These are phyloP conservation scores for Eupelmus urozonus DNA, from an alignment of 2,888 invertebrate genomes.

Conservation along the genomic window DNA sequence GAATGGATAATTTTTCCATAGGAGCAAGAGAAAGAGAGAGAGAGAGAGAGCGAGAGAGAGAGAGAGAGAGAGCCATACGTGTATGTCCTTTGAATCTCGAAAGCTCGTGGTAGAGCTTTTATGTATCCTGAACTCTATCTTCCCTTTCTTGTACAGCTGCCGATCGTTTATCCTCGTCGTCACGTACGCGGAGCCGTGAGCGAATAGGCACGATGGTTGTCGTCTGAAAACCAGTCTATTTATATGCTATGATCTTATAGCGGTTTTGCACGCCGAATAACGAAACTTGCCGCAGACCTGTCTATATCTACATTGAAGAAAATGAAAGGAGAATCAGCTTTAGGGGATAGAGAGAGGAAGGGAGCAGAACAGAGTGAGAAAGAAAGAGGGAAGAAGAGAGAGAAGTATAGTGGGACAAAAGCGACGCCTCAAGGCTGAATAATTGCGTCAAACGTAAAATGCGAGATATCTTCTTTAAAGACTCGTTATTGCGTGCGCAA, in stretches of 20 bases:
- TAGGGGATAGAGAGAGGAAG: not conserved
- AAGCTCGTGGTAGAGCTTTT: constrained; percentile 59
- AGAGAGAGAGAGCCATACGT: constrained; percentile 57
- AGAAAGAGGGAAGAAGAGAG: not conserved
- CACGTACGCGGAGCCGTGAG: constrained; percentile 63
- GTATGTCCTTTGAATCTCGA: constrained; percentile 68
- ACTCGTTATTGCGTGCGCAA: constrained; percentile 20
- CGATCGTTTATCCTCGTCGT: constrained; percentile 67
- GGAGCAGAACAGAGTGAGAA: not conserved
- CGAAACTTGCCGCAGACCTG: constrained; percentile 18
- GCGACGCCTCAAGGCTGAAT: constrained; percentile 5
- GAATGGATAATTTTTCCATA: constrained; percentile 73
- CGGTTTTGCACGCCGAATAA: constrained; percentile 34
- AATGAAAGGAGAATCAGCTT: not conserved
- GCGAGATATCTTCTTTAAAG: constrained; percentile 46
- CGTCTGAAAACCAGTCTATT: not conserved
- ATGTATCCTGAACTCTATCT: constrained; percentile 4
- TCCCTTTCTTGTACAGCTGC: not conserved
- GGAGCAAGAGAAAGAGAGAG: constrained; percentile 60
- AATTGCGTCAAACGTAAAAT: constrained; percentile 54
- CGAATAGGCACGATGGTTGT: not conserved
- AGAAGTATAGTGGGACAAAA: not conserved
- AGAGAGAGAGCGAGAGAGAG: constrained; percentile 32
- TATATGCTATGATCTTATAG: constrained; percentile 7
- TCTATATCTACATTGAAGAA: not conserved